Evolutionary conservation across 2,888 invertebrate genomes (phyloP).

Genomic region (Hyposoter dolosus): DNA sequence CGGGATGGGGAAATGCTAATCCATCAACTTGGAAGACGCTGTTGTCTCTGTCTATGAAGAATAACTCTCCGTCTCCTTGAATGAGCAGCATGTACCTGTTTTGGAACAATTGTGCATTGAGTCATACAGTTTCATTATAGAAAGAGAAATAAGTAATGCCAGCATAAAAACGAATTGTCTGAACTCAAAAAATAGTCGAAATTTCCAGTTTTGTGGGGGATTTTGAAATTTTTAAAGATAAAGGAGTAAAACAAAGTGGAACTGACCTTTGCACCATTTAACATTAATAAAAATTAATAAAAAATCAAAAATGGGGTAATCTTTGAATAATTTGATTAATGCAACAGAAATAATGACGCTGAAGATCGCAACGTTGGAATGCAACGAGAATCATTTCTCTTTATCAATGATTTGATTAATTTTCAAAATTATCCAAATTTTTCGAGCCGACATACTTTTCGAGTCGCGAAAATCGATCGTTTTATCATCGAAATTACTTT

Average conservation of each 20-base stretch:
- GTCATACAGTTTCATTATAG: background rate
- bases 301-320: background rate
- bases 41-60: conserved; percentile 98
- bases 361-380: no score
- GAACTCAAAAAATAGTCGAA: background rate
- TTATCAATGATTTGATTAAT: no score
- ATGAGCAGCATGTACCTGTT: conserved; percentile 98
- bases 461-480: no score
- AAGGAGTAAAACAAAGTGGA: no score
- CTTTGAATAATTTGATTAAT: background rate
- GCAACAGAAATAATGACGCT: background rate
- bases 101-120: conserved; percentile 31
- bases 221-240: no score
- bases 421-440: no score
- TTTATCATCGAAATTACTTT: no score
- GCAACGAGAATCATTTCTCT: no score
- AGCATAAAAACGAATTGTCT: background rate
- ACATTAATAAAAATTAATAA: background rate
- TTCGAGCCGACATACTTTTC: no score
- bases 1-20: conserved; percentile 92
- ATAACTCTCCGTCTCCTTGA: conserved; percentile 93
- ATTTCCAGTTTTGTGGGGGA: no score
- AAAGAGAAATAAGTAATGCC: background rate
- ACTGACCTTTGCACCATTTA: no score
- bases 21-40: conserved; percentile 94